Conservation (phyloP, 2,797 vertebrate genomes). For the Parambassis ranga region DNA sequence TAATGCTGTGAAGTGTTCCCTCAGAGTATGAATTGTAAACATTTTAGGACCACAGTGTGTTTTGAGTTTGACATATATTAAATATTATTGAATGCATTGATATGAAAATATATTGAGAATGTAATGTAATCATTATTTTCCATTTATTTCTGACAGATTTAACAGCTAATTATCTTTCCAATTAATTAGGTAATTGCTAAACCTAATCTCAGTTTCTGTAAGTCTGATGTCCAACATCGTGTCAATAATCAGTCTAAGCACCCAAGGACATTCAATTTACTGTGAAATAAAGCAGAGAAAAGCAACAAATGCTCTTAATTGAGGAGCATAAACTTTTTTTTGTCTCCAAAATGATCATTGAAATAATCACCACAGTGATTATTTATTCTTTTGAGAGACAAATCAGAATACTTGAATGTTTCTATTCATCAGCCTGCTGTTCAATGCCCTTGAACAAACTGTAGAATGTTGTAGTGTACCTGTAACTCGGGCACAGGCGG, state of each 20-base stretch:
- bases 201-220: neutral
- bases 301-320: too few relatives aligned
- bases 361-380: too few relatives aligned
- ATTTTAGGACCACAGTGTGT: too few relatives aligned
- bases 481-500: conserved; percentile 92
- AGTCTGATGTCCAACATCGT: neutral
- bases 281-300: too few relatives aligned
- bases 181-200: neutral
- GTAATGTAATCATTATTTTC: neutral
- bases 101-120: neutral
- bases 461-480: conserved; percentile 67
- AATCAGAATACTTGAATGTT: too few relatives aligned
- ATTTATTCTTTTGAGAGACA: too few relatives aligned
- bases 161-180: neutral
- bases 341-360: too few relatives aligned
- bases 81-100: neutral
- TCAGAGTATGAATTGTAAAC: neutral
- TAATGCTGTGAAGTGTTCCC: too few relatives aligned
- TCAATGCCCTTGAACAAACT: too few relatives aligned
- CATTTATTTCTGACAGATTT: neutral
- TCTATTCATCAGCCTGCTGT: too few relatives aligned
- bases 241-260: neutral
- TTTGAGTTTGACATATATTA: neutral
- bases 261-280: neutral
- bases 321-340: too few relatives aligned